phyloP scores from a whole-genome alignment of 53 echinoderm and acorn worm species.

The Holothuria leucospilota region DNA sequence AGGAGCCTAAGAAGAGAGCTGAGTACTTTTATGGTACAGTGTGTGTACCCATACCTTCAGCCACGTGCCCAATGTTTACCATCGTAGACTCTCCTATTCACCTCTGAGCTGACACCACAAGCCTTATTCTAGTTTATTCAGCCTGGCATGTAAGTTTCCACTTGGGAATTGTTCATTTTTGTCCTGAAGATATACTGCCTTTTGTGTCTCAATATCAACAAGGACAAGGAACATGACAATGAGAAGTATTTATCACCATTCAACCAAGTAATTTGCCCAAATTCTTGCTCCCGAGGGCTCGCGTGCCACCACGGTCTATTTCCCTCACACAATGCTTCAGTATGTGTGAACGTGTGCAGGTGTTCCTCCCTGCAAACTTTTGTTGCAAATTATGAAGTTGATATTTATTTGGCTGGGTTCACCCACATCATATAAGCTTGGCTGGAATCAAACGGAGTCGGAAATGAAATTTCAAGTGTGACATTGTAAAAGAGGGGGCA shows the following conservation, averaged over 20 bases:
- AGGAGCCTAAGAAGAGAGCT: no score
- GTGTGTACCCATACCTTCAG: slow-evolving; percentile 8
- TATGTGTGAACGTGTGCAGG: slow-evolving; percentile 58
- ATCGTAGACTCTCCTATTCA: slow-evolving; percentile 17
- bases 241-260: slow-evolving; percentile 25
- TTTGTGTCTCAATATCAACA: slow-evolving; percentile 43
- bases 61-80: slow-evolving; percentile 30
- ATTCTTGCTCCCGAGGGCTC: slow-evolving; percentile 32
- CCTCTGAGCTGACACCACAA: no score
- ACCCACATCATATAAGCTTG: not conserved
- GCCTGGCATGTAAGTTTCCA: slow-evolving; percentile 10
- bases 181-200: not conserved
- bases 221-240: slow-evolving; percentile 25
- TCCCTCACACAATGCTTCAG: slow-evolving; percentile 41
- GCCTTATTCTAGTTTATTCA: slow-evolving; percentile 24
- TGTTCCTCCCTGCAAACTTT: slow-evolving; percentile 35
- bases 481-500: not conserved
- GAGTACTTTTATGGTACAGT: not conserved
- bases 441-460: slow-evolving; percentile 29
- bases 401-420: slow-evolving; percentile 14
- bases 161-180: slow-evolving; percentile 5
- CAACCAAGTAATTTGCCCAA: slow-evolving; percentile 45
- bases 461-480: slow-evolving; percentile 4
- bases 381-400: slow-evolving; percentile 44
- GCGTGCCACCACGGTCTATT: slow-evolving; percentile 35